These are phyloP conservation scores for Leptopilina clavipes DNA, from an alignment of 1,140 invertebrate species.

Conservation along the genomic window DNA sequence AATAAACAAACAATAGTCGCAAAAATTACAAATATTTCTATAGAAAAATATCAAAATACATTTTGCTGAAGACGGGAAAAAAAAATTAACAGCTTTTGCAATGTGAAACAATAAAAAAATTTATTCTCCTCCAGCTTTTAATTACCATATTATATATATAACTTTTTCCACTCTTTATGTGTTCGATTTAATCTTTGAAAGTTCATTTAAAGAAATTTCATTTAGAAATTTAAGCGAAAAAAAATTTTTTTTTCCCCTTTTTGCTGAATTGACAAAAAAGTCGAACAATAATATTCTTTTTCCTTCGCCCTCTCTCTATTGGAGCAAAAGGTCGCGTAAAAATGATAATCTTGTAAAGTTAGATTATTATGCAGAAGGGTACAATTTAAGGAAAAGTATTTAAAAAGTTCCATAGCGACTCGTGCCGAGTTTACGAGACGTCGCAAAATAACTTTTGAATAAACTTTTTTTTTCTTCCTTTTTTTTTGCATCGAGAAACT, in stretches of 20 bases:
- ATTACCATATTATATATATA: neutral
- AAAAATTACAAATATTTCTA: too few species aligned
- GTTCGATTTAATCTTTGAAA: neutral
- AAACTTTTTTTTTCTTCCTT: slow-evolving; percentile 46
- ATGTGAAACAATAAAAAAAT: slow-evolving; percentile 3
- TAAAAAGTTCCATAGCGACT: slow-evolving; percentile 51
- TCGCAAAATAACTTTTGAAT: slow-evolving; percentile 58
- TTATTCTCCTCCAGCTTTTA: neutral
- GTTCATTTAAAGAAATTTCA: neutral
- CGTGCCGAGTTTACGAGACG: slow-evolving; percentile 40
- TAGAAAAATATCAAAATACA: too few species aligned
- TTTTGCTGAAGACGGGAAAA: neutral
- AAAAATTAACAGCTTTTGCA: slow-evolving; percentile 1
- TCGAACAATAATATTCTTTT: slow-evolving; percentile 10
- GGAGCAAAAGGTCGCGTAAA: slow-evolving; percentile 1
- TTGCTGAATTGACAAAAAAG: slow-evolving; percentile 16
- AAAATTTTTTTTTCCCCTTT: neutral
- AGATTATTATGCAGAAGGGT: slow-evolving; percentile 39
- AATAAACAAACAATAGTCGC: too few species aligned
- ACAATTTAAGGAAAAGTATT: slow-evolving; percentile 57
- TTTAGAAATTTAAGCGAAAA: neutral
- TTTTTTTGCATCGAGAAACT: slow-evolving; percentile 42
- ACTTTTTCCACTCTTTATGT: neutral
- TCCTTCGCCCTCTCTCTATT: neutral
- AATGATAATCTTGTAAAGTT: slow-evolving; percentile 33